A percentile compares a stretch with the other conserved stretches of the same genome.
phyloP scores from a whole-genome alignment of 1,140 invertebrate genomes.

The Sitobion miscanthi region DNA sequence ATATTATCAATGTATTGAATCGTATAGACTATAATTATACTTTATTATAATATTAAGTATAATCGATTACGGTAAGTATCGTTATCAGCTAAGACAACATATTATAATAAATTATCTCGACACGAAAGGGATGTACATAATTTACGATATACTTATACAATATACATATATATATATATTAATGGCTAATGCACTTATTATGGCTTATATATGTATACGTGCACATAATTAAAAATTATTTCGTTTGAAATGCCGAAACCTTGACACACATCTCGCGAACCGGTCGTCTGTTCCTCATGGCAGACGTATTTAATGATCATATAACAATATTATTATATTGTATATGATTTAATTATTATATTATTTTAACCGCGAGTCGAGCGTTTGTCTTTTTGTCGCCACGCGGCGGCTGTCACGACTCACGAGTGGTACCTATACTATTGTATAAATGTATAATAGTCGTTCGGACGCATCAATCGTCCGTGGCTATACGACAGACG shows the following conservation, averaged over 20 bases:
- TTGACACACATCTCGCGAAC: constrained; percentile 23
- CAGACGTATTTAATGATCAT: background rate
- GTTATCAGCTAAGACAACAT: background rate
- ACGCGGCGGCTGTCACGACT: background rate
- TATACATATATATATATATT: background rate
- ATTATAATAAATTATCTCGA: background rate
- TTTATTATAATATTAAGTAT: background rate
- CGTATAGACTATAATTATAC: background rate
- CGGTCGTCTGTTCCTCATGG: background rate
- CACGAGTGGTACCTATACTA: background rate
- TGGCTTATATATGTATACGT: background rate
- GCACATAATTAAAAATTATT: background rate
- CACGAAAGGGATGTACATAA: background rate
- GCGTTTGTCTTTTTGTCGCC: background rate
- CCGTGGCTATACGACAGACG: background rate
- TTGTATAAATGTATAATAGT: background rate
- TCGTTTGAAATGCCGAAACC: background rate
- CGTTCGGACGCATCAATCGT: background rate
- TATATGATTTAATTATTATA: background rate
- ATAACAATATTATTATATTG: background rate
- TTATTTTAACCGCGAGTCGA: background rate
- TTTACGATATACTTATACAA: background rate
- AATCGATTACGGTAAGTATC: background rate
- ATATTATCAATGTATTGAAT: background rate
- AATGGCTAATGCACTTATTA: background rate